Conservation (phyloP, 2,888 invertebrate genomes). For the Eilema sororculum region DNA sequence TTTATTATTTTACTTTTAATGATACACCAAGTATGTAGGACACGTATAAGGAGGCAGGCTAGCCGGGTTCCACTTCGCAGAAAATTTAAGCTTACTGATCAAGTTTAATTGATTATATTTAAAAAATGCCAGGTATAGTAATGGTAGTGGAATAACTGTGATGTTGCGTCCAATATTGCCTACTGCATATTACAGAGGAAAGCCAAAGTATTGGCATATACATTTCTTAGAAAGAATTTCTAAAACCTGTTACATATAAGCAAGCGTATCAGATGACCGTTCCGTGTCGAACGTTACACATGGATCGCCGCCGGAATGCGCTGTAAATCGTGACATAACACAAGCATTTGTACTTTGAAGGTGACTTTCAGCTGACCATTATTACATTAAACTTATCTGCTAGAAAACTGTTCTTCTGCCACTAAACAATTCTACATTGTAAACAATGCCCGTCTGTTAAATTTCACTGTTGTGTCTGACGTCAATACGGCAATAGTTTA, state of each 20-base stretch:
- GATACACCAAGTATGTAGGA: background rate
- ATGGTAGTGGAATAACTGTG: too few species aligned
- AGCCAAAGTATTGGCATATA: background rate
- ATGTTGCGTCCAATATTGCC: background rate
- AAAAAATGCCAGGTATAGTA: too few species aligned
- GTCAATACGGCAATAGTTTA: slow-evolving; percentile 10
- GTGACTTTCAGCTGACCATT: slow-evolving; percentile 45
- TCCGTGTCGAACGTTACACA: slow-evolving; percentile 42
- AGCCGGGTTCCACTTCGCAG: background rate
- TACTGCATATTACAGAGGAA: background rate
- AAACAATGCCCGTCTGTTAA: slow-evolving; percentile 11
- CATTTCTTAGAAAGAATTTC: slow-evolving; percentile 17
- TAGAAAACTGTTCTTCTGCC: background rate
- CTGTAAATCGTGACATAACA: slow-evolving; percentile 45
- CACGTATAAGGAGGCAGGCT: background rate
- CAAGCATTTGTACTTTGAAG: slow-evolving; percentile 35
- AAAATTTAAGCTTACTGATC: background rate
- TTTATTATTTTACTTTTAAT: slow-evolving; percentile 10
- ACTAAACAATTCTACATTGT: background rate
- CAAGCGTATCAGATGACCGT: slow-evolving; percentile 34
- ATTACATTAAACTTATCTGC: slow-evolving; percentile 28
- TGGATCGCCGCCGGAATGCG: slow-evolving; percentile 42
- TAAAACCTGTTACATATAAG: slow-evolving; percentile 24
- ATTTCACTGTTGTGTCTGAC: slow-evolving; percentile 18
- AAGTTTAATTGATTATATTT: background rate